Evolutionary conservation across 2,113 vertebrate genomes (phyloP), one percentile per base, ranked within the genome.

Genomic region (Orycteropus afer): DNA sequence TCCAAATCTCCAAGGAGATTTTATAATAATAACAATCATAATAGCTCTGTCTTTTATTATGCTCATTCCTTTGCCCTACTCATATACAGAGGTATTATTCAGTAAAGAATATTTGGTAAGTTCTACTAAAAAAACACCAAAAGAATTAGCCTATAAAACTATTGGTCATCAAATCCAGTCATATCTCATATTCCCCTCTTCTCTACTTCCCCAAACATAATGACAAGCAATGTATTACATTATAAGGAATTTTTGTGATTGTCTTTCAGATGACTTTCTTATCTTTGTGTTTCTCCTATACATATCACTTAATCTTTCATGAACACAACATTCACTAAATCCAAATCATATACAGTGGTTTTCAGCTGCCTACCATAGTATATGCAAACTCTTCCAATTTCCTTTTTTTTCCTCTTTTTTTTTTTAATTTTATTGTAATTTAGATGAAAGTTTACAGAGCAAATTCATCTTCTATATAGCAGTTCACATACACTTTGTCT

Each of bases 1-100:
- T 85, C 86, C 15, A 85, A 90, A 89, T 69, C 89, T 49, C 83
- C 34, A 92, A 71, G 45, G 10, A 55, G 49, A 87, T 81, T 80
- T 93, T 45, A 96, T 86, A 84, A 78, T 78, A 90, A 95, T 84
- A 32, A 45, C 40, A 85, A 84, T 82, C 65, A 78, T 61, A 93
- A 94, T 81, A 61, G 45, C 51, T 82, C 2, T 78, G 5, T 14
- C 14, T 87, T 89, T 93, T 69, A 76, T 82, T 77, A 69, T 34
- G 59, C 22, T 94, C 29, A 76, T 77, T 76, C 47, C 86, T 67
- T 73, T 90, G 40, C 49, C 47, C 67, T 63, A 22, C n/a, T 90
- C 37, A 82, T 78, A 57, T 40, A 53, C 40, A 95, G 22, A 78
- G n/a, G n/a, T 32, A 84, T 74, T 49, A 84, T 67, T 84, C 57